Percentiles rank a stretch among this genome's conserved stretches.
Conservation (phyloP, 2,113 vertebrate species). For the Marcusenius ussheri region DNA sequence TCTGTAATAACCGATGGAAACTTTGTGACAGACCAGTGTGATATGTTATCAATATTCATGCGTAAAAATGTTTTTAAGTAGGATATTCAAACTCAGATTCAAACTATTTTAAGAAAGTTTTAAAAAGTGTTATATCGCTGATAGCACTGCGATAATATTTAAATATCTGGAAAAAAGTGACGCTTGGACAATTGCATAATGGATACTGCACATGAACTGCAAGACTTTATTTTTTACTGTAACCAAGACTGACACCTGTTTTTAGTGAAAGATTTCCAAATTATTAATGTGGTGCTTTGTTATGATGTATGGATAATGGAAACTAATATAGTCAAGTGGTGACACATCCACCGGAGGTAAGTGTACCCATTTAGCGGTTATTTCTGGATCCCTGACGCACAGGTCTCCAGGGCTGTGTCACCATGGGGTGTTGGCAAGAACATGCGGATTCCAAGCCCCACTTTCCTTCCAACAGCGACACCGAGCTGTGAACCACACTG, state of each 20-base stretch:
- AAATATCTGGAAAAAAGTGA: neutral
- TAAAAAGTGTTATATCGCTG: neutral
- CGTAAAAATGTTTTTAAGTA: neutral
- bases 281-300: neutral
- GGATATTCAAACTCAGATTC: neutral
- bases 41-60: neutral
- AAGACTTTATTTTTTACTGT: neutral
- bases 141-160: neutral
- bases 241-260: neutral
- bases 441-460: neutral
- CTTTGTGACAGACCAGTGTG: neutral
- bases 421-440: neutral
- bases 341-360: neutral
- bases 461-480: neutral
- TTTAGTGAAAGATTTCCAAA: neutral
- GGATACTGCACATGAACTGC: neutral
- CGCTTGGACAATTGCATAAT: neutral
- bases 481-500: neutral
- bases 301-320: neutral
- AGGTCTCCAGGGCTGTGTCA: conserved; percentile 4
- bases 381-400: conserved; percentile 3
- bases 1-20: neutral
- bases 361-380: neutral
- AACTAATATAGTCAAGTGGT: neutral
- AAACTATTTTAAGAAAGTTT: neutral